A percentile compares a stretch with the other conserved stretches of the same genome.
phyloP scores from a whole-genome alignment of 2,888 invertebrate species.

The Phania funesta region DNA sequence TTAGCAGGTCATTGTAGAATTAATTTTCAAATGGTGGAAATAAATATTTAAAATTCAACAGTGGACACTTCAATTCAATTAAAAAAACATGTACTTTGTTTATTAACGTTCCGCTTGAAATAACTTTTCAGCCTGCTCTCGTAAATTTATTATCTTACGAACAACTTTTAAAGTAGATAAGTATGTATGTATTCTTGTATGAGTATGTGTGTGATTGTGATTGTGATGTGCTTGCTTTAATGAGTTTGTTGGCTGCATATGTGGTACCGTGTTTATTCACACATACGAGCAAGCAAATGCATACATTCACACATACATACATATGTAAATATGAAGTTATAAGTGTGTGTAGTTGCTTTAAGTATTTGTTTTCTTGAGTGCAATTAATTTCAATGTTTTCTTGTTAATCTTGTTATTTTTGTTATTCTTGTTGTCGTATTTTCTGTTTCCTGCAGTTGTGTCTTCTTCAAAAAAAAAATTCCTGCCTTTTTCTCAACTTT shows the following conservation, averaged over 20 bases:
- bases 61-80: no score
- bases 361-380: constrained; percentile 45
- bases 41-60: no score
- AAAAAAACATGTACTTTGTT: not conserved
- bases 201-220: not conserved
- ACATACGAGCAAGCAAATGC: not conserved
- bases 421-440: constrained; percentile 31
- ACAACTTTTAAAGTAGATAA: not conserved
- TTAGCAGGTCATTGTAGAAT: no score
- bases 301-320: not conserved
- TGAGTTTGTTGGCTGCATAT: constrained; percentile 64
- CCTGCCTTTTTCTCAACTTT: constrained; percentile 1
- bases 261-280: constrained; percentile 32
- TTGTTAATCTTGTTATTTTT: not conserved
- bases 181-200: not conserved
- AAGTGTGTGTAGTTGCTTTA: constrained; percentile 5
- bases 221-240: constrained; percentile 58
- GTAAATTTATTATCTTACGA: constrained; percentile 1
- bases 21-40: no score
- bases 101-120: not conserved
- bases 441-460: constrained; percentile 38
- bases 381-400: constrained; percentile 63
- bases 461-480: constrained; percentile 46
- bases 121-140: not conserved
- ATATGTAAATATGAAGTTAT: not conserved